Evolutionary conservation across 2,113 vertebrate species (phyloP), one percentile per base, ranked within the genome.

Genomic region (Zosterops japonicus): DNA sequence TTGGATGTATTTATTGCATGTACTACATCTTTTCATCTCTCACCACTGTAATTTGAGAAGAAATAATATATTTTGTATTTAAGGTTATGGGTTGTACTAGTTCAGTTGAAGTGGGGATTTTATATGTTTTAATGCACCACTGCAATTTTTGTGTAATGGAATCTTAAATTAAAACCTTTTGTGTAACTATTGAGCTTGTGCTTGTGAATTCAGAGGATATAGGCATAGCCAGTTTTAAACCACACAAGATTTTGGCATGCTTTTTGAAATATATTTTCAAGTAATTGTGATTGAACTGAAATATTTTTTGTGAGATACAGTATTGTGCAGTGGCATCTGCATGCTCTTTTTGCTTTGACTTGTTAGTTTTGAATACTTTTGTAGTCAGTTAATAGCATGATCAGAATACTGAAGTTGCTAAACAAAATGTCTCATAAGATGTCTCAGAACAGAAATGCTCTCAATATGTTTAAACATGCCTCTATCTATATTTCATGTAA

Each of bases 231-330:
- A 35, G 44, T 80, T 95, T 84, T 85, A 90, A 89, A 83, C 33
- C n/a, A 65, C 29, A 5, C 33, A 76, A 22, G 44, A 74, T 60
- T 91, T n/a, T 65, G 24, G 27, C 70, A 52, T 84, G 41, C 90
- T 59, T 82, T 83, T 95, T 89, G 6, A 89, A 96, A 87, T 84
- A 17, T 12, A 56, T 93, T 93, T 95, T 63, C 67, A 93, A 84
- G 85, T 90, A 85, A 83, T 69, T 89, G 27, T 91, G 11, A 61
- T 56, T 70, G 76, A 93, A 93, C 23, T 46, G 50, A 47, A 86
- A 19, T 64, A 36, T 60, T 52, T 87, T 84, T 50, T 89, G 56
- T 70, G 44, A 74, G 35, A 36, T 67, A 53, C 17, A 77, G 2
- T 70, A 33, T 60, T 71, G 52, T 70, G 46, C 56, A 70, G 41